Conservation (phyloP, 2,888 invertebrate species). For the Esperia sulphurella region DNA sequence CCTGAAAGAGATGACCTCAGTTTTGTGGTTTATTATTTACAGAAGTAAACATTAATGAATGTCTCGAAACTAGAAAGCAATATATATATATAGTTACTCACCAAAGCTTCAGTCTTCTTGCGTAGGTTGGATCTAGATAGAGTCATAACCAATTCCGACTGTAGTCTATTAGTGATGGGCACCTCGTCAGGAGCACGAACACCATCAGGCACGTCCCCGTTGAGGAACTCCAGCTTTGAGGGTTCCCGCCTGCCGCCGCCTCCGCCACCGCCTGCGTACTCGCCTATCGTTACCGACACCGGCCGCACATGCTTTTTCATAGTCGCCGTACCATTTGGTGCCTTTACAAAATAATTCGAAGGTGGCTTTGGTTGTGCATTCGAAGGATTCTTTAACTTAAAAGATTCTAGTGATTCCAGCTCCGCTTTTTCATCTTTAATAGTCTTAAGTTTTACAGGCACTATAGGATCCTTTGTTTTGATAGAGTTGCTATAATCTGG, state of each 20-base stretch:
- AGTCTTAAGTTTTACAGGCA: slow-evolving; percentile 39
- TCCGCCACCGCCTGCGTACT: slow-evolving; percentile 79
- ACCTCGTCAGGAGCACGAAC: slow-evolving; percentile 57
- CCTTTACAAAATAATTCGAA: slow-evolving; percentile 82
- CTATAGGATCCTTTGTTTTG: slow-evolving; percentile 33
- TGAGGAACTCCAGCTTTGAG: slow-evolving; percentile 85
- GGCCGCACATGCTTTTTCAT: slow-evolving; percentile 79
- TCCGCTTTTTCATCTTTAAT: slow-evolving; percentile 81
- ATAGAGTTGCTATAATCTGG: slow-evolving; percentile 56
- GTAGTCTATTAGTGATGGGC: slow-evolving; percentile 82
- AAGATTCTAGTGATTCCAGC: slow-evolving; percentile 87
- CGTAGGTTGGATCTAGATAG: slow-evolving; percentile 87
- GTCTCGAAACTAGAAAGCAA: not conserved
- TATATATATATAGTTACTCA: slow-evolving; percentile 42
- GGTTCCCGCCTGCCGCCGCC: slow-evolving; percentile 80
- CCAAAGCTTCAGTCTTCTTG: slow-evolving; percentile 84
- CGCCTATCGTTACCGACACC: slow-evolving; percentile 85
- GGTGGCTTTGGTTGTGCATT: slow-evolving; percentile 83
- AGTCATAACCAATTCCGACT: slow-evolving; percentile 86
- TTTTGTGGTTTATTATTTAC: not conserved
- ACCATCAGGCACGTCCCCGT: slow-evolving; percentile 61
- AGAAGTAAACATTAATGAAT: not conserved
- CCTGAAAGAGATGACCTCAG: slow-evolving; percentile 49
- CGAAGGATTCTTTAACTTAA: slow-evolving; percentile 83
- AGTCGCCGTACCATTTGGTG: slow-evolving; percentile 74